Evolutionary conservation across 2,888 invertebrate species (phyloP).

Genomic region (Agrotis segetum): DNA sequence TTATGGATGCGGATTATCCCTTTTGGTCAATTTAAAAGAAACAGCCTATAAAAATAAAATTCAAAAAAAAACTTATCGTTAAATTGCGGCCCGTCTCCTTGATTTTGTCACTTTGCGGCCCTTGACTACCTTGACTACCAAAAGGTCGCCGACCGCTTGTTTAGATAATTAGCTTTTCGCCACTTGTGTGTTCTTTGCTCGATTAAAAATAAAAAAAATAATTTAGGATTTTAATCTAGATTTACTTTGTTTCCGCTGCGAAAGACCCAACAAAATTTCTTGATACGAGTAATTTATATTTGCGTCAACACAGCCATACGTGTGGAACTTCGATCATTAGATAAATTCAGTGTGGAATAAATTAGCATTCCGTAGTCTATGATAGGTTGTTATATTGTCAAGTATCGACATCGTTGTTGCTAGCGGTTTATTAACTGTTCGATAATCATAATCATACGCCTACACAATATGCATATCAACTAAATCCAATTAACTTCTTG

Average conservation of each 20-base stretch:
- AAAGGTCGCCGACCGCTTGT: conserved; percentile 7
- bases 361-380: background rate
- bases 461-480: conserved; percentile 32
- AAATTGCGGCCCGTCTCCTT: no score
- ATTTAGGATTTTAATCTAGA: conserved; percentile 18
- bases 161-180: conserved; percentile 24
- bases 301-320: background rate
- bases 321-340: no score
- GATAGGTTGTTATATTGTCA: conserved; percentile 7
- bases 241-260: conserved; percentile 8
- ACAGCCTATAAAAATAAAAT: no score
- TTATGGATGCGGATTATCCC: no score
- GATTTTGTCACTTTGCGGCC: no score
- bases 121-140: no score
- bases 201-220: conserved; percentile 30
- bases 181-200: conserved; percentile 11
- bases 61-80: no score
- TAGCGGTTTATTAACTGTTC: conserved; percentile 15
- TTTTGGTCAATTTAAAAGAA: no score
- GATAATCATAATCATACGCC: conserved; percentile 27
- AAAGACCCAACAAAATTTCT: conserved; percentile 8
- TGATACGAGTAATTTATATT: conserved; percentile 7
- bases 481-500: conserved; percentile 41
- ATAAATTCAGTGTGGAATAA: no score
- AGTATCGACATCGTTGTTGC: background rate